These are phyloP conservation scores for Macroglossus sobrinus DNA, from an alignment of 2,113 vertebrate genomes.

Conservation along the genomic window DNA sequence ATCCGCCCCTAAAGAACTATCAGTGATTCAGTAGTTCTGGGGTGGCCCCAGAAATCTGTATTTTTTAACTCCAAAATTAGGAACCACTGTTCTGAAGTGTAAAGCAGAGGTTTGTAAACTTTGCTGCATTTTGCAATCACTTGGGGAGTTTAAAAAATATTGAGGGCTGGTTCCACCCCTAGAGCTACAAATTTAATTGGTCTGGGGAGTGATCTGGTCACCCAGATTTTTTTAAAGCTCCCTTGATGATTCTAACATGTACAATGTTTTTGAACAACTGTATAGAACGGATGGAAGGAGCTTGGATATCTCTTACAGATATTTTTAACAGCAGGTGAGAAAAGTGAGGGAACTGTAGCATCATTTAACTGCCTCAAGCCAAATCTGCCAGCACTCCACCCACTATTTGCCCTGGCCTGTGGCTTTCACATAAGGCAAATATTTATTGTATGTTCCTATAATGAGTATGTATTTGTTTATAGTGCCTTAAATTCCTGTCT, in stretches of 20 bases:
- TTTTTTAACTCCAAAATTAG: neutral
- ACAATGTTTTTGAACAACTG: neutral
- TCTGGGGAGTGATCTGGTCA: neutral
- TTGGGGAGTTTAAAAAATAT: neutral
- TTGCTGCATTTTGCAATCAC: neutral
- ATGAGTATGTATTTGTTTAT: conserved; percentile 26
- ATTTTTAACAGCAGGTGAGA: neutral
- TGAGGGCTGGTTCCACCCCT: neutral
- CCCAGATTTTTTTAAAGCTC: neutral
- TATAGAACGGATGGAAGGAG: neutral
- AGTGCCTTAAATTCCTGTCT: neutral
- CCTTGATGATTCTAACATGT: neutral
- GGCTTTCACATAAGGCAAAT: neutral
- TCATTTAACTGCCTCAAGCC: neutral
- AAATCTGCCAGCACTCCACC: neutral
- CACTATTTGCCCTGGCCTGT: neutral
- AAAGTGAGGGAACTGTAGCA: neutral
- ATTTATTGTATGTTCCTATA: conserved; percentile 16
- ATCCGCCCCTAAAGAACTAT: neutral
- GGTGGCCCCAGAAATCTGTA: neutral
- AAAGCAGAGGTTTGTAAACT: neutral
- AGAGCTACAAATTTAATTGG: neutral
- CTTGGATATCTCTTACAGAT: neutral
- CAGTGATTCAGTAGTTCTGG: neutral
- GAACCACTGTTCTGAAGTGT: neutral